phyloP scores from a whole-genome alignment of 2,113 vertebrate species.

The Scomber japonicus region DNA sequence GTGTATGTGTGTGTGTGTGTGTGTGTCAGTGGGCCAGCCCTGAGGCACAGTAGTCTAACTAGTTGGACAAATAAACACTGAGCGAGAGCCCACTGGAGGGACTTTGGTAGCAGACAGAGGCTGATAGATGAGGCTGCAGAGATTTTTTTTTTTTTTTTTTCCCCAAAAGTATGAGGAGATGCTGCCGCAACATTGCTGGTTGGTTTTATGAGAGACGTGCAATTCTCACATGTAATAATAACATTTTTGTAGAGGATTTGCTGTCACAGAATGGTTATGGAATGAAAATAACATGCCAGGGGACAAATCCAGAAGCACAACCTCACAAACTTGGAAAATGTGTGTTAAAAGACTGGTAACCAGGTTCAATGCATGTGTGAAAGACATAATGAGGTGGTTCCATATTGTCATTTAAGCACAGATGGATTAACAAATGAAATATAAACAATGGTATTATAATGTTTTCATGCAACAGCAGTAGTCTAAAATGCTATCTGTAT shows the following conservation, averaged over 20 bases:
- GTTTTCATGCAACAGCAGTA: slow-evolving; percentile 41
- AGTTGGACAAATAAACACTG: slow-evolving; percentile 80
- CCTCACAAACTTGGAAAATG: not conserved
- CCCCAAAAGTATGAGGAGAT: not conserved
- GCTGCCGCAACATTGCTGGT: not conserved
- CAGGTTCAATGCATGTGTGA: slow-evolving; percentile 9
- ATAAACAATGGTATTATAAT: slow-evolving; percentile 25
- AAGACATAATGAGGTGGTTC: slow-evolving; percentile 33
- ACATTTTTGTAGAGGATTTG: not conserved
- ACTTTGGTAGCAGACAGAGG: slow-evolving; percentile 44
- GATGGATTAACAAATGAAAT: slow-evolving; percentile 46
- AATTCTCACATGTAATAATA: not conserved
- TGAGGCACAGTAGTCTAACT: slow-evolving; percentile 78
- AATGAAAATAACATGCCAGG: too few species aligned
- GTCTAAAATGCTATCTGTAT: slow-evolving; percentile 8
- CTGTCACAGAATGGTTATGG: too few species aligned
- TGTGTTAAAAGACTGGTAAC: not conserved
- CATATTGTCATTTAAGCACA: not conserved
- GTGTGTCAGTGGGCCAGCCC: slow-evolving; percentile 60
- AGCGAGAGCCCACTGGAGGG: slow-evolving; percentile 62
- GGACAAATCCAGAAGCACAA: too few species aligned
- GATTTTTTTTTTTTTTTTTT: not conserved
- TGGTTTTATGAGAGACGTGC: not conserved
- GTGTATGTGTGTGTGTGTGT: slow-evolving; percentile 40
- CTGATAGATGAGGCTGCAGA: slow-evolving; percentile 58